Percentiles rank a stretch among this genome's conserved stretches.
These are phyloP conservation scores for Epistrophe grossulariae DNA, from an alignment of 2,888 invertebrate species.

Conservation along the genomic window DNA sequence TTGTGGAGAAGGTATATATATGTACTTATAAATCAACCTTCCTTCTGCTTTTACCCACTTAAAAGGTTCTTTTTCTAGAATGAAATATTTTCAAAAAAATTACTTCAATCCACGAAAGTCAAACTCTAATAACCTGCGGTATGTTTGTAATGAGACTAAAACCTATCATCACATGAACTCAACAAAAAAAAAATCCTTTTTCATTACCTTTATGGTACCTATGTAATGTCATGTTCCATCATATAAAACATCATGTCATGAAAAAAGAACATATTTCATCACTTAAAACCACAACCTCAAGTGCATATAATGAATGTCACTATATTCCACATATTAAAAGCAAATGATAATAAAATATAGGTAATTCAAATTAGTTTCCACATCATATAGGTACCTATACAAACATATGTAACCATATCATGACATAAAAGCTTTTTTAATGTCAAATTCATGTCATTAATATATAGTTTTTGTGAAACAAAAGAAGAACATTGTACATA, in stretches of 20 bases:
- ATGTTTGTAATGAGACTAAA: no score
- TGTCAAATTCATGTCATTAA: slow-evolving; percentile 48
- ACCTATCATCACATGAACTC: no score
- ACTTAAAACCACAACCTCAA: background rate
- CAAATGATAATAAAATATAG: slow-evolving; percentile 24
- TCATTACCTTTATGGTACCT: no score
- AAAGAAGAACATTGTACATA: background rate
- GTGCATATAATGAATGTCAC: slow-evolving; percentile 25
- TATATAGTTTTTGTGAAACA: slow-evolving; percentile 8
- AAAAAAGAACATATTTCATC: slow-evolving; percentile 23
- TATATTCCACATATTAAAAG: slow-evolving; percentile 12
- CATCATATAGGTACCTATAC: background rate
- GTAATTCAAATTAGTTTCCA: slow-evolving; percentile 42
- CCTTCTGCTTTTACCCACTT: no score
- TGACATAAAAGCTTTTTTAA: slow-evolving; percentile 28
- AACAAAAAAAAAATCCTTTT: no score
- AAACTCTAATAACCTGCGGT: no score
- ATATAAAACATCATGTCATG: background rate
- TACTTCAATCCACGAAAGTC: no score
- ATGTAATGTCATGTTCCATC: background rate
- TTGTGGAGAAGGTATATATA: no score
- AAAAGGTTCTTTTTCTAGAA: no score
- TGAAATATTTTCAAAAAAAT: no score
- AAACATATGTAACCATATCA: slow-evolving; percentile 12
- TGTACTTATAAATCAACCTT: no score